phyloP scores from a whole-genome alignment of 2,113 vertebrate genomes.

The Hyla sarda region DNA sequence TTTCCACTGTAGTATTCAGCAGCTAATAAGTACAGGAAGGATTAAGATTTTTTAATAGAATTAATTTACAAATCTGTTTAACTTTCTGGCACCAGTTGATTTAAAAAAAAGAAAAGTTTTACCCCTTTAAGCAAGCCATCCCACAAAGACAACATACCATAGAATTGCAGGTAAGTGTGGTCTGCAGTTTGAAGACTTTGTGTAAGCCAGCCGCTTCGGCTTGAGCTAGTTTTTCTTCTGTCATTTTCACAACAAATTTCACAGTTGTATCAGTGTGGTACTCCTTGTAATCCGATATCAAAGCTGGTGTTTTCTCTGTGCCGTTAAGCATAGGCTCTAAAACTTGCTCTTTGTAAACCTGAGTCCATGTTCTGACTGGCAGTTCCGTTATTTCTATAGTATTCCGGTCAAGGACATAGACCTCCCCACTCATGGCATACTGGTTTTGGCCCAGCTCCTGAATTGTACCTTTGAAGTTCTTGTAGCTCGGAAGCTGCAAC shows the following conservation, averaged over 20 bases:
- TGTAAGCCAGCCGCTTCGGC: slow-evolving; percentile 95
- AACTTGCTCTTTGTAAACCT: slow-evolving; percentile 97
- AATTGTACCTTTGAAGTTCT: slow-evolving; percentile 94
- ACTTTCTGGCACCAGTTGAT: no score
- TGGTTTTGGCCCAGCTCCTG: slow-evolving; percentile 97
- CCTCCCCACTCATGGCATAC: slow-evolving; percentile 93
- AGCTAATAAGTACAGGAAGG: no score
- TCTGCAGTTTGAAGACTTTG: slow-evolving; percentile 98
- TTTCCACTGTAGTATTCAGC: no score
- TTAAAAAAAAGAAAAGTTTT: no score
- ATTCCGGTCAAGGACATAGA: slow-evolving; percentile 93
- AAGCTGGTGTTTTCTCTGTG: slow-evolving; percentile 92
- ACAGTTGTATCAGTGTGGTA: slow-evolving; percentile 97
- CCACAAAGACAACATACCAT: slow-evolving; percentile 80
- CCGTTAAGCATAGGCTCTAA: slow-evolving; percentile 97
- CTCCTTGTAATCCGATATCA: slow-evolving; percentile 97
- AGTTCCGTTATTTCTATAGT: slow-evolving; percentile 97
- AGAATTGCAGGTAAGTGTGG: slow-evolving; percentile 97
- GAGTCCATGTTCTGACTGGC: slow-evolving; percentile 97
- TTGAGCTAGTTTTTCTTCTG: slow-evolving; percentile 94
- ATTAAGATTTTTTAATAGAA: no score
- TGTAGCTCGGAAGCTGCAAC: slow-evolving; percentile 93
- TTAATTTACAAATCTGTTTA: no score
- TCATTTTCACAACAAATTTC: slow-evolving; percentile 97
- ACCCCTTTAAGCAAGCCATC: background rate